Evolutionary conservation across 2,797 vertebrate genomes (phyloP), one percentile per base, ranked within the genome.

Genomic region (Muscicapa comitata): DNA sequence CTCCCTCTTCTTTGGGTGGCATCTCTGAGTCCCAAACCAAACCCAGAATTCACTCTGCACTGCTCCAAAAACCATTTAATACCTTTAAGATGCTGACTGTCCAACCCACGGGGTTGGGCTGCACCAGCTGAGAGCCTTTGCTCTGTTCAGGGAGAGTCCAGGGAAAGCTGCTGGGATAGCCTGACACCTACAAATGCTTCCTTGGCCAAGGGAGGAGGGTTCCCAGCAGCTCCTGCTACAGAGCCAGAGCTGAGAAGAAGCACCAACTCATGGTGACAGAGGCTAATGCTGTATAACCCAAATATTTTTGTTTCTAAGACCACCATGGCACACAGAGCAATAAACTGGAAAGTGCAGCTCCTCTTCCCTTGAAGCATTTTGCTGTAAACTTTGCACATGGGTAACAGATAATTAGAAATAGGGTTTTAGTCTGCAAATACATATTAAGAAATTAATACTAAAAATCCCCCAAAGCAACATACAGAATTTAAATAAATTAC

Each of bases 391-490:
- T 78, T 88, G 47, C 67, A 86, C 28, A 28, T 11, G 62, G 15
- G 42, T 81, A 88, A 90, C 19, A 25, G 68, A 35, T 90, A 88
- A 91, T 62, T 88, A 86, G 67, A 84, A 92, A 93, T 0, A 38
- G 10, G 2, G 6, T 3, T 93, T 90, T 61, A 76, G 31, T 90
- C 83, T 88, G 54, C 42, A 93, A 81, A 75, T 45, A 86, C 29
- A 15, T 51, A 71, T 59, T 72, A 47, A 86, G 51, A 67, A 75
- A 88, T 62, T 2, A 88, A 70, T 42, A 63, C 10, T n/a, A 53
- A 88, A 81, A 89, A 72, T 26, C 13, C 70, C 88, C 84, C 84
- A 81, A 78, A 96, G 93, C 63, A 92, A 92, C n/a, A 59, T 24
- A 65, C 0, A 1, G 25, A 31, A 70, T 87, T 96, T 84, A 86